Conservation (phyloP, 2,797 vertebrate genomes). For the Denticeps clupeoides region DNA sequence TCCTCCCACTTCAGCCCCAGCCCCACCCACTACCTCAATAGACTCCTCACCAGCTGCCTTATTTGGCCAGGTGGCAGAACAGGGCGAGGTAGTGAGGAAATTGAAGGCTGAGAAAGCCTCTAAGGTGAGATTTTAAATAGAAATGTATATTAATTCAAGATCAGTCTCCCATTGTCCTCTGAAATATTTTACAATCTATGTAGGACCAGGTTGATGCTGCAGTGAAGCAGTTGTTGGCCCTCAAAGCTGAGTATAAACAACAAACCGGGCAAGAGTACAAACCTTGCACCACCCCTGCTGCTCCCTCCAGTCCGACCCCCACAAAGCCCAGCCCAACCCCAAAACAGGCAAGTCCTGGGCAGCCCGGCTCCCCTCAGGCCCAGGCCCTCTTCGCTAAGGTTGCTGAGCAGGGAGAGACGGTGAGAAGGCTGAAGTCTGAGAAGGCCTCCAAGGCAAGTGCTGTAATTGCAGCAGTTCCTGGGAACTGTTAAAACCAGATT, state of each 20-base stretch:
- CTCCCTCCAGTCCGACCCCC: background rate
- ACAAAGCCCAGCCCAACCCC: slow-evolving; percentile 41
- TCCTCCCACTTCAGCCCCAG: slow-evolving; percentile 34
- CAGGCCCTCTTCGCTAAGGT: slow-evolving; percentile 50
- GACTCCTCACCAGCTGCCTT: slow-evolving; percentile 30
- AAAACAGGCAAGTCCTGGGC: slow-evolving; percentile 34
- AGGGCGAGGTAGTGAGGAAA: slow-evolving; percentile 64
- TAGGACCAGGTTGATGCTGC: slow-evolving; percentile 70
- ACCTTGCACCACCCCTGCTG: slow-evolving; percentile 43
- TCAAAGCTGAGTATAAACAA: slow-evolving; percentile 65
- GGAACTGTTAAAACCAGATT: too few species aligned
- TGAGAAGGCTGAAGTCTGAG: slow-evolving; percentile 64
- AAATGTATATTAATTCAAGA: too few species aligned
- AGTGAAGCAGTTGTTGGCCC: slow-evolving; percentile 61
- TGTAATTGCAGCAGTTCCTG: too few species aligned
- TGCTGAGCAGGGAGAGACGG: slow-evolving; percentile 61
- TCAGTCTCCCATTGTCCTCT: too few species aligned
- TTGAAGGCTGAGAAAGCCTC: slow-evolving; percentile 65
- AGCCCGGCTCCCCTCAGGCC: slow-evolving; percentile 26
- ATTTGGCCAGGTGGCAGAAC: slow-evolving; percentile 56
- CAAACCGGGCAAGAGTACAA: slow-evolving; percentile 78
- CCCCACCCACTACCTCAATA: slow-evolving; percentile 8
- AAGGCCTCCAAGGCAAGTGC: slow-evolving; percentile 65
- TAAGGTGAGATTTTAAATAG: slow-evolving; percentile 66
- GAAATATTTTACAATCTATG: too few species aligned